Evolutionary conservation across 1,140 invertebrate species (phyloP), one percentile per base, ranked within the genome.

Genomic region (Tribolium madens): DNA sequence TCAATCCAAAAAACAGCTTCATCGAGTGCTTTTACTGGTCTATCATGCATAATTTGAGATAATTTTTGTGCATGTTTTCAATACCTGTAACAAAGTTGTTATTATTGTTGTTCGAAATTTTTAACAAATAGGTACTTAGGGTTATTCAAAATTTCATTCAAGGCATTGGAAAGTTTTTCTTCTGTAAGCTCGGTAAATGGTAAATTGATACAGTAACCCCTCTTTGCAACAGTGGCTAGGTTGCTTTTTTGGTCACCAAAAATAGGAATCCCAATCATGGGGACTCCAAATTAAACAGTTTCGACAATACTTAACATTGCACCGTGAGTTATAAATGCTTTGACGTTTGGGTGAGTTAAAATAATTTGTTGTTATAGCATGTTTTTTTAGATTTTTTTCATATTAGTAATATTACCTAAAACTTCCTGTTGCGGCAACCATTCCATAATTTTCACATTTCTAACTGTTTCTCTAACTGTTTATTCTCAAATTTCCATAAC

Each of bases 381-480:
- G n/a, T n/a, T n/a, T n/a, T n/a, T n/a, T 31, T 31, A 31, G 26
- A 31, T 31, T 31, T 31, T 31, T 31, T 31, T 31, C 6, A 31
- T 3, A 6, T 53, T 13, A 53, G 13, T 15, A 3, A 33, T 14
- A 73, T 84, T 84, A 88, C 89, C 89, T 76, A 92, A 84, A 73
- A 92, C 80, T 81, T 91, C 89, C 78, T 90, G 89, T 79, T 92
- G 91, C 10, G 91, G 90, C 68, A 91, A 86, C 91, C 91, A 90
- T 18, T 82, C 82, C 1, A 83, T 77, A 9, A 87, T 77, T 21
- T 86, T 85, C 0, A 90, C 86, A 81, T 90, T 89, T 1, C 79
- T 42, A 87, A 83, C 5, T 87, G 85, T 15, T 88, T 86, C 47
- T 1, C 79, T 42, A 87, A 83, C 5, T 87, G 85, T 15, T 88